Evolutionary conservation across 2,888 invertebrate species (phyloP).

Genomic region (Andrena camellia): DNA sequence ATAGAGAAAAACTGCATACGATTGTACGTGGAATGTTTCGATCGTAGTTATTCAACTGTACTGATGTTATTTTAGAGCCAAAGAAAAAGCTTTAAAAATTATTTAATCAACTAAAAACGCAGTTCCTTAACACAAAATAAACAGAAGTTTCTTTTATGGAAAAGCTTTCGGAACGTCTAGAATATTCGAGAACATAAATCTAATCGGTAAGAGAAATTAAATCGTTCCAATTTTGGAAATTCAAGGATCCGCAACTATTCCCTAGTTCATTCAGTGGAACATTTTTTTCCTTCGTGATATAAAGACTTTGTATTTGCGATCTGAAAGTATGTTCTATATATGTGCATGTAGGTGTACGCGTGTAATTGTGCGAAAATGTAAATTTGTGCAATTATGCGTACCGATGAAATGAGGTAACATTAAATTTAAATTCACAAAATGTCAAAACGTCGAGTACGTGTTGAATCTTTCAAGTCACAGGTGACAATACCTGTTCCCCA

Average conservation of each 20-base stretch:
- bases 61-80: slow-evolving; percentile 30
- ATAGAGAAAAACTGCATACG: slow-evolving; percentile 28
- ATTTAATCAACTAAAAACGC: not conserved
- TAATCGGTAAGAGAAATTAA: slow-evolving; percentile 15
- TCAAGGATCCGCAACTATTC: slow-evolving; percentile 48
- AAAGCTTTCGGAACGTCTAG: not conserved
- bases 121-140: not conserved
- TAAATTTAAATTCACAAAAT: not conserved
- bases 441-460: not conserved
- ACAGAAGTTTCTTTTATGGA: not conserved
- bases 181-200: not conserved
- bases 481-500: not conserved
- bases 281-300: not conserved
- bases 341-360: not conserved
- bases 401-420: slow-evolving; percentile 25
- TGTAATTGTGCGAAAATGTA: slow-evolving; percentile 36
- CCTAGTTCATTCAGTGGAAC: slow-evolving; percentile 24
- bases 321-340: slow-evolving; percentile 2
- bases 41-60: slow-evolving; percentile 22
- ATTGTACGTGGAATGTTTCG: slow-evolving; percentile 52
- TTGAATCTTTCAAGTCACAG: not conserved
- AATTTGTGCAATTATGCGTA: slow-evolving; percentile 33
- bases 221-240: slow-evolving; percentile 38
- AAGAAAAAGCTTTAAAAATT: not conserved
- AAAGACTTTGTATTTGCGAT: not conserved